These are phyloP conservation scores for Pseudopipra pipra DNA, from an alignment of 2,113 vertebrate genomes.

Conservation along the genomic window DNA sequence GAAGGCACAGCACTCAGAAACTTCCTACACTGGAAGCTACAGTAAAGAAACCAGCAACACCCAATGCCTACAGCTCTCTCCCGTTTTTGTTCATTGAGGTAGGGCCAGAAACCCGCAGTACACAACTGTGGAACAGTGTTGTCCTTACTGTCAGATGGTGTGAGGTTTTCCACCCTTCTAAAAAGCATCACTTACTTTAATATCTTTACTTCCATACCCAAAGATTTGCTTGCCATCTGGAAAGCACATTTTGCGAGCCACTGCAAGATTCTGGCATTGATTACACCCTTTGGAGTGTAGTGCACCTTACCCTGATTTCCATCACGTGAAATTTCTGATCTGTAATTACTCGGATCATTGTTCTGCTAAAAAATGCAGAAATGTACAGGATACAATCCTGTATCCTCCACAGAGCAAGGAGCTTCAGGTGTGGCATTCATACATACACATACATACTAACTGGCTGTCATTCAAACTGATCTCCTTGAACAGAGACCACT, in stretches of 20 bases:
- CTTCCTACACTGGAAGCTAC: background rate
- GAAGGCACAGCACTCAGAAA: background rate
- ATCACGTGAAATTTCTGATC: background rate
- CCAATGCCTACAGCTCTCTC: accelerated
- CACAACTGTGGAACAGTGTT: accelerated
- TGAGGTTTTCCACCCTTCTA: background rate
- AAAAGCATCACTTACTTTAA: background rate
- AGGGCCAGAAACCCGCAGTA: background rate
- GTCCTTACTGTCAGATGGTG: background rate
- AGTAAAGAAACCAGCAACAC: background rate
- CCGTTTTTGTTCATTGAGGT: background rate
- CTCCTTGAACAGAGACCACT: background rate
- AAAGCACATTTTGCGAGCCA: background rate
- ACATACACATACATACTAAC: accelerated
- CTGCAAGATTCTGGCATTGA: background rate
- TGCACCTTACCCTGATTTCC: background rate
- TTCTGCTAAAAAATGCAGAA: background rate
- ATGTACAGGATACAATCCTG: background rate
- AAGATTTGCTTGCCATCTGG: background rate
- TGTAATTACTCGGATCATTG: background rate
- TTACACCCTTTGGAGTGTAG: background rate
- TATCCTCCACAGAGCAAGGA: background rate
- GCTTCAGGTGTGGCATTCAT: background rate
- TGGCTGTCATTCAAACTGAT: background rate
- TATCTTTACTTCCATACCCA: background rate